Conservation (phyloP, 2,888 invertebrate species). For the Drosophila pullipes region DNA sequence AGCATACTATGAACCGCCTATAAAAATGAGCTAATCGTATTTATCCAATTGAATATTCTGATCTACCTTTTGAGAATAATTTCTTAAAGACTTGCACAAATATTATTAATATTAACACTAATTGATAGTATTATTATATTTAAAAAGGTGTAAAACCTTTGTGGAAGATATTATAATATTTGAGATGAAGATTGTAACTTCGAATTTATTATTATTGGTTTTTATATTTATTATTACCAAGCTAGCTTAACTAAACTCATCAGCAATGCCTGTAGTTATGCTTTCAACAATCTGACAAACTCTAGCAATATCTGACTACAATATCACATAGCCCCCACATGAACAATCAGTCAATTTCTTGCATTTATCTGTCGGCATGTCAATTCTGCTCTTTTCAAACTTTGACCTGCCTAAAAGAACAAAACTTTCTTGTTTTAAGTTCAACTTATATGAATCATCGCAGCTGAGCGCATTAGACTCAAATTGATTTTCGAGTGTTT, state of each 20-base stretch:
- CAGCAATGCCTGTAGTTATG: no score
- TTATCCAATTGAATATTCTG: not conserved
- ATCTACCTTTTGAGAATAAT: not conserved
- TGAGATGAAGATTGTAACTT: not conserved
- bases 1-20: not conserved
- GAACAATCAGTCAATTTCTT: not conserved
- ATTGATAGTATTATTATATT: not conserved
- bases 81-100: not conserved
- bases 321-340: not conserved
- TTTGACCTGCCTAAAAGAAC: not conserved
- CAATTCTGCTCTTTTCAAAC: not conserved
- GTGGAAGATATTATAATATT: not conserved
- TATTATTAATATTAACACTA: not conserved
- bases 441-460: constrained; percentile 1
- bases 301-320: not conserved
- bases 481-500: constrained; percentile 6
- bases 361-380: not conserved
- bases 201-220: not conserved
- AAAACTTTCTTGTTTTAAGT: not conserved
- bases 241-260: no score
- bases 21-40: not conserved
- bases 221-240: no score
- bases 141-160: fast-evolving
- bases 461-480: not conserved
- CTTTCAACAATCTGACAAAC: no score